Base-by-base conservation (phyloP, 2,113 vertebrate species). In the Castor canadensis region DNA sequence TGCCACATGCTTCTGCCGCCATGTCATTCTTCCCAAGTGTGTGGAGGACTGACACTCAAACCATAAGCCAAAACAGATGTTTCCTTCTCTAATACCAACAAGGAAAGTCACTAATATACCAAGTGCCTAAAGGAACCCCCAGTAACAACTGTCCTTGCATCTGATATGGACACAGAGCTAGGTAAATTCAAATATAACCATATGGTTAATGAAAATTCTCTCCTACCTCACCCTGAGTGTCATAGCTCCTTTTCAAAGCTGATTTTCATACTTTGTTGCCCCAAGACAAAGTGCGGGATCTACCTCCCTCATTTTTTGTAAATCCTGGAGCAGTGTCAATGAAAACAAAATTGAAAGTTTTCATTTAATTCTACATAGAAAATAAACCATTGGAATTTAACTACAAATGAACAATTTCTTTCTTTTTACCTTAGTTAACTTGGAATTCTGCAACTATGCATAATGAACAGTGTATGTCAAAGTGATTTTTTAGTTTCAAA, bases 361-460 rank as follows among this genome's bases (percentile, higher is more conserved):
- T 83, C 22, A 52, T 93, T 93, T 66, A 76, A 85, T 89, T 85
- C 54, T 71, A 38, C 5, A 3, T 75, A 26, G 49, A 88, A 96
- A 89, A 93, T 35, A 87, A 81, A 60, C 32, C 20, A 32, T 17
- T 73, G 6, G 30, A 77, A 75, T 69, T 87, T 92, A 73, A 35
- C 17, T 79, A 45, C 82, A 72, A 81, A 28, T 56, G 28, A 89
- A 71, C 30, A 49, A 26, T 43, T 64, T 64, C 11, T 54, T 60
- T 82, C 32, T 85, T 24, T 58, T 58, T 54, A 16, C 58, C 22
- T 94, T 73, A 83, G 6, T n/a, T 69, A 95, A 95, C 93, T 94
- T 87, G 35, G 47, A 94, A 94, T 73, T 87, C 80, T 71, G 28
- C 38, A 69, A 43, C 71, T 91, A 22, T 56, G 32, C 26, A 6